Conservation (phyloP, 2,113 vertebrate species). For the Vimba vimba region DNA sequence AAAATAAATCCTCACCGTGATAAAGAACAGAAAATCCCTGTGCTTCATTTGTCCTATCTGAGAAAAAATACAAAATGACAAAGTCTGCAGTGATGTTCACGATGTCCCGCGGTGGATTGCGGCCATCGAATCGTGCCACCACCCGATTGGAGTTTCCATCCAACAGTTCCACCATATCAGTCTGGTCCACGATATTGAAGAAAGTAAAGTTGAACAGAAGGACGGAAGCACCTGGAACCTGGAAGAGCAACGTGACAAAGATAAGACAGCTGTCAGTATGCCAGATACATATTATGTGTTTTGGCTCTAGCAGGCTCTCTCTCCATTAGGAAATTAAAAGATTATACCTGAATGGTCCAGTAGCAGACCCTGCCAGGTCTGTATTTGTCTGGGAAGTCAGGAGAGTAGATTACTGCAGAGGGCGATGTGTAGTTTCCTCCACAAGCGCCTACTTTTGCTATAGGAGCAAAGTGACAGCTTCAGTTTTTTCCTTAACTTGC, state of each 20-base stretch:
- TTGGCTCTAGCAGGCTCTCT: not conserved
- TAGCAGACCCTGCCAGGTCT: slow-evolving; percentile 87
- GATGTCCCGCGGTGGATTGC: slow-evolving; percentile 81
- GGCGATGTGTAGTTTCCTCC: slow-evolving; percentile 90
- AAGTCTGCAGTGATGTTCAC: slow-evolving; percentile 91
- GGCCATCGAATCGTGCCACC: slow-evolving; percentile 87
- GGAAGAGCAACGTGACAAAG: not conserved
- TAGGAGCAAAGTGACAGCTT: slow-evolving; percentile 31
- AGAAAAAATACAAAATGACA: slow-evolving; percentile 95
- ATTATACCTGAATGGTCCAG: slow-evolving; percentile 85
- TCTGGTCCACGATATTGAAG: slow-evolving; percentile 92
- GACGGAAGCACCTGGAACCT: slow-evolving; percentile 81
- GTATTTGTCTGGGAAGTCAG: slow-evolving; percentile 92
- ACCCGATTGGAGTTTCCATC: slow-evolving; percentile 89
- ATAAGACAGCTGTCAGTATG: not conserved
- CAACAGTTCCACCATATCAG: slow-evolving; percentile 95
- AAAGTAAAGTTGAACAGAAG: slow-evolving; percentile 92
- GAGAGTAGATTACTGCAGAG: slow-evolving; percentile 90
- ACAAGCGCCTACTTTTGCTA: slow-evolving; percentile 90
- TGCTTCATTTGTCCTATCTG: slow-evolving; percentile 91
- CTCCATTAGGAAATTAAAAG: slow-evolving; percentile 1
- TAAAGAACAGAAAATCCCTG: slow-evolving; percentile 93
- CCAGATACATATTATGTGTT: not conserved
- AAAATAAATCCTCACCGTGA: slow-evolving; percentile 76
- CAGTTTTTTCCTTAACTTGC: not conserved